Conservation (phyloP, 2,888 invertebrate species). For the Noctua comes region DNA sequence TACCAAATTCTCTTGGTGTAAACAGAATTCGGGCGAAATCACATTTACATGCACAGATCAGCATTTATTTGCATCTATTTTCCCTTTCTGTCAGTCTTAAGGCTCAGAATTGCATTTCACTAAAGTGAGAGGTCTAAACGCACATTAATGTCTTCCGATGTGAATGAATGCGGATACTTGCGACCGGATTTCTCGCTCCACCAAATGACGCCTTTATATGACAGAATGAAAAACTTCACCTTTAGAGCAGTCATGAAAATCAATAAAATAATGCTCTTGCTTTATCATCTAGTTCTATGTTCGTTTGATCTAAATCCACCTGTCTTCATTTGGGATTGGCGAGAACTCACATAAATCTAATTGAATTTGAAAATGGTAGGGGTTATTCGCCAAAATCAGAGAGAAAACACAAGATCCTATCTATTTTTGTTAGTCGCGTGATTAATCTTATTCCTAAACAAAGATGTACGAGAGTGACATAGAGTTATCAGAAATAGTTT, state of each 20-base stretch:
- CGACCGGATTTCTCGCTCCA: too few species aligned
- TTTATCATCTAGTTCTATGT: neutral
- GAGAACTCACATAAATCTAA: neutral
- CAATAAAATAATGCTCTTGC: neutral
- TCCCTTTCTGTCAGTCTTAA: too few species aligned
- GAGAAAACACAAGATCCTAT: neutral
- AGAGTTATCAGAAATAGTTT: constrained; percentile 15
- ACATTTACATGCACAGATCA: too few species aligned
- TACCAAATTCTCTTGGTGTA: neutral
- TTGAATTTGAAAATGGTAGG: neutral
- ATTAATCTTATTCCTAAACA: neutral
- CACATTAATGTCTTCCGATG: too few species aligned
- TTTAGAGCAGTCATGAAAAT: neutral
- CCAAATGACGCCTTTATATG: too few species aligned
- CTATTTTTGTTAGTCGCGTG: neutral
- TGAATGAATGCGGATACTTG: too few species aligned
- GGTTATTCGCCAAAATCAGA: neutral
- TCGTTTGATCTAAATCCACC: neutral
- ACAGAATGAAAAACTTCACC: neutral
- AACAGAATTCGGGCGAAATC: neutral
- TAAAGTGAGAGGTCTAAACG: too few species aligned
- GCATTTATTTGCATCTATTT: neutral
- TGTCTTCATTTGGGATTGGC: neutral
- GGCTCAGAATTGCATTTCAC: too few species aligned
- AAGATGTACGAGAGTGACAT: neutral